Evolutionary conservation across 1,140 invertebrate genomes (phyloP), one percentile per base, ranked within the genome.

Genomic region (Eulimnadia texana): DNA sequence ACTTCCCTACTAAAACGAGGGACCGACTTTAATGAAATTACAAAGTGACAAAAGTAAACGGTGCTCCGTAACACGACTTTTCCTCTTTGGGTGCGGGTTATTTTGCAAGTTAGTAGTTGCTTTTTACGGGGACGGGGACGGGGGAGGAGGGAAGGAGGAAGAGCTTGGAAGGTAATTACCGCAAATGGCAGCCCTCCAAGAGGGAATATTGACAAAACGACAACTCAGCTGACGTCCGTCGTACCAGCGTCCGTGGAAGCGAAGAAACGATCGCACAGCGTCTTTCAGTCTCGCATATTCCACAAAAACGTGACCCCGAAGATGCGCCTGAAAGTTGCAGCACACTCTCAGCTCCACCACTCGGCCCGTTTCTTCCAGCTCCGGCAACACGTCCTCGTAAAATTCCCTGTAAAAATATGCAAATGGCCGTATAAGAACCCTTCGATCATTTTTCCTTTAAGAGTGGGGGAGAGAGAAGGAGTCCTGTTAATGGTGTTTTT

Each of bases 221-320:
- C 89, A 83, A 64, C 82, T 83, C 0, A 97, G 70, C 67, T 88
- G 88, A 60, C 81, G 83, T 0, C 90, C 88, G 11, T 83, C 91
- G 74, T 93, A 97, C 79, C 82, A 95, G n/a, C 92, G 79, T 10
- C 88, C 85, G 70, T 92, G 88, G 63, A 96, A 79, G 16, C 76
- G 77, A 61, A 80, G 75, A 69, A 84, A 88, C 13, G 88, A 88
- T 62, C 78, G 77, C 0, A 89, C 75, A 3, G 88, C 84, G 63
- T 82, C 80, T 51, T 83, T 77, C 65, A 81, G 78, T 66, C 75
- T 79, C 23, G 72, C 71, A 76, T 84, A 96, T 70, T 93, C 87
- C 50, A 94, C 78, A 69, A 93, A 96, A 51, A 93, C 84, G 76
- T 97, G 93, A 0, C 92, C 92, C 58, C 90, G 75, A 0, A 96